Conservation (phyloP, 2,888 invertebrate genomes). For the Bellardia bayeri region DNA sequence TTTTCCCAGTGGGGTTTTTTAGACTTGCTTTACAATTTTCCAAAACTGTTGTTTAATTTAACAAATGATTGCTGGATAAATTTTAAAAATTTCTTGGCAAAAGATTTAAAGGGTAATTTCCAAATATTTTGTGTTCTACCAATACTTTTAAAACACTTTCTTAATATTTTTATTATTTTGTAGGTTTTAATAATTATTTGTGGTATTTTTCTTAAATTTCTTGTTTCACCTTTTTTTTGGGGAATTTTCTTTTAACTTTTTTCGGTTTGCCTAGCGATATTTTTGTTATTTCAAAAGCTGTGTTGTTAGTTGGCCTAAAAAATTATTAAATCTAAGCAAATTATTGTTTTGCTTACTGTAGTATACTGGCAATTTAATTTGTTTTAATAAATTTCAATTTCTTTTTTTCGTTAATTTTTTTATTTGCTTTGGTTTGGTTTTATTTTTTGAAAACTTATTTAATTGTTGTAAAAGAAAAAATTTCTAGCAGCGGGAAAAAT, state of each 20-base stretch:
- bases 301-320: constrained; percentile 8
- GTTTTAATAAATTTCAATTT: neutral
- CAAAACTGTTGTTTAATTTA: no score
- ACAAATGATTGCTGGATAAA: no score
- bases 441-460: constrained; percentile 36
- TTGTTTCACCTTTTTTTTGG: neutral
- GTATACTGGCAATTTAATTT: constrained; percentile 1
- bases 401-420: no score
- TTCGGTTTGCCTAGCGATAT: constrained; percentile 14
- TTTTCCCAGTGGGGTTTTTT: no score
- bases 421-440: constrained; percentile 22
- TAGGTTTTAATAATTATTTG: no score
- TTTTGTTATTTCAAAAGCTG: constrained; percentile 23
- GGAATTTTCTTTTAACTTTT: neutral
- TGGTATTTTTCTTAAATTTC: neutral
- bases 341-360: constrained; percentile 5
- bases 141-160: no score
- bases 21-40: no score
- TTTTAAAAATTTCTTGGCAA: no score
- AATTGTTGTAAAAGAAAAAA: constrained; percentile 59
- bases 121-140: no score
- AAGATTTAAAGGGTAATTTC: no score
- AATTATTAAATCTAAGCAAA: constrained; percentile 21
- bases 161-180: no score
- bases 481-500: constrained; percentile 74